Percentiles rank a stretch among this genome's conserved stretches.
Evolutionary conservation across 2,797 vertebrate genomes (phyloP).

Genomic region (Scolopax rusticola): DNA sequence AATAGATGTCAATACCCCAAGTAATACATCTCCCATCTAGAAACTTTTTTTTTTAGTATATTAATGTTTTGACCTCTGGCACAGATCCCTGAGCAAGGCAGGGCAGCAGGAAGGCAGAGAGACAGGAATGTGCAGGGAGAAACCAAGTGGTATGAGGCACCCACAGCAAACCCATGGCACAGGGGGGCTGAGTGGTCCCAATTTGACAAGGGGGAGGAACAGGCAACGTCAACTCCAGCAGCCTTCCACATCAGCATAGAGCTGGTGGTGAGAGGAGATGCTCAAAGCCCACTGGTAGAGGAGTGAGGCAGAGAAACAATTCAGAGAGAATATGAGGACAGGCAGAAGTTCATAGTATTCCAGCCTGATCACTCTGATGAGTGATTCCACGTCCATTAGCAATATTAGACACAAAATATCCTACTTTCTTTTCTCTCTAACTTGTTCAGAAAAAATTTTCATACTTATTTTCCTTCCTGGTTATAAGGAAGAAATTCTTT

Average conservation of each 20-base stretch:
- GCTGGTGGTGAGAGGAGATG: neutral
- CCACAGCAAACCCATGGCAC: neutral
- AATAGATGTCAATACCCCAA: neutral
- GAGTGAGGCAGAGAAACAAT: neutral
- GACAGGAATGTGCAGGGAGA: rapidly evolving
- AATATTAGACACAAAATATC: neutral
- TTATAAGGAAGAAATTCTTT: neutral
- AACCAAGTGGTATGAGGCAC: neutral
- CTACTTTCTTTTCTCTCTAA: neutral
- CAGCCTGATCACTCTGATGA: neutral
- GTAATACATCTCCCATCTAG: neutral
- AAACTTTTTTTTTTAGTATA: neutral
- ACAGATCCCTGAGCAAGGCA: neutral
- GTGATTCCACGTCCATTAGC: neutral
- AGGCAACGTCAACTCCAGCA: neutral
- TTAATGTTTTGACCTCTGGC: neutral
- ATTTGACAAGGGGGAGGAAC: neutral
- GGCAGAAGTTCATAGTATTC: neutral
- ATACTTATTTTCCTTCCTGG: neutral
- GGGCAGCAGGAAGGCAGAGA: neutral
- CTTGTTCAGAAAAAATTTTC: neutral
- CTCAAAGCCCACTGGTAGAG: neutral
- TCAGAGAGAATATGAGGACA: rapidly evolving
- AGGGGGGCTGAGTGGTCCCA: neutral
- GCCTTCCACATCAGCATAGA: neutral